These are phyloP conservation scores for Misgurnus anguillicaudatus DNA, from an alignment of 2,113 vertebrate genomes.

Conservation along the genomic window DNA sequence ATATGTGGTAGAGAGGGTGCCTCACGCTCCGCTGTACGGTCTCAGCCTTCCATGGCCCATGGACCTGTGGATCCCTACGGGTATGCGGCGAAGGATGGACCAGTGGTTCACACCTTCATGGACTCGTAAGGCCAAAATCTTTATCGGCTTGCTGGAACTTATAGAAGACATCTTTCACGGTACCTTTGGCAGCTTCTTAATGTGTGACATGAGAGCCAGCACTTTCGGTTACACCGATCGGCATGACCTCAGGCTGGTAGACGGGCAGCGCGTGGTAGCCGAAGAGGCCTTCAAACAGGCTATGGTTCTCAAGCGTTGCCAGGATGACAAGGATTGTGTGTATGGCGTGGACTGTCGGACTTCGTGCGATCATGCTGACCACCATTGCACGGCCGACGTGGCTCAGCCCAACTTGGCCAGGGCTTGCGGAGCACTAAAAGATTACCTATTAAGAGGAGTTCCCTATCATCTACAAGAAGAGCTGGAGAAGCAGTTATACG, in stretches of 20 bases:
- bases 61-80: constrained; percentile 86
- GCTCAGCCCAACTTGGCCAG: constrained; percentile 94
- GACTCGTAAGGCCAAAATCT: constrained; percentile 96
- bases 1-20: constrained; percentile 91
- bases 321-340: constrained; percentile 85
- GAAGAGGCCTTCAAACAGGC: constrained; percentile 85
- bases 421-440: constrained; percentile 88
- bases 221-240: constrained; percentile 91
- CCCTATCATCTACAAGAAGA: constrained; percentile 87
- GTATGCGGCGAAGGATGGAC: constrained; percentile 89
- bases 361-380: constrained; percentile 86
- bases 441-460: constrained; percentile 90
- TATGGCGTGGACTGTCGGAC: constrained; percentile 90
- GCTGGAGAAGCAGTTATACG: constrained; percentile 93
- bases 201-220: constrained; percentile 90
- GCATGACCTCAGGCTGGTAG: constrained; percentile 91
- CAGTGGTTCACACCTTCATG: constrained; percentile 95
- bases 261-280: constrained; percentile 88
- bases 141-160: constrained; percentile 94
- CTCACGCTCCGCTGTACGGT: constrained; percentile 90
- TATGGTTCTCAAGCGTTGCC: constrained; percentile 86
- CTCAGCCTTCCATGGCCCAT: constrained; percentile 89
- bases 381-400: constrained; percentile 86
- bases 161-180: constrained; percentile 98
- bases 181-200: constrained; percentile 93